phyloP scores from a whole-genome alignment of 2,113 vertebrate species.

The Elephantulus edwardii region DNA sequence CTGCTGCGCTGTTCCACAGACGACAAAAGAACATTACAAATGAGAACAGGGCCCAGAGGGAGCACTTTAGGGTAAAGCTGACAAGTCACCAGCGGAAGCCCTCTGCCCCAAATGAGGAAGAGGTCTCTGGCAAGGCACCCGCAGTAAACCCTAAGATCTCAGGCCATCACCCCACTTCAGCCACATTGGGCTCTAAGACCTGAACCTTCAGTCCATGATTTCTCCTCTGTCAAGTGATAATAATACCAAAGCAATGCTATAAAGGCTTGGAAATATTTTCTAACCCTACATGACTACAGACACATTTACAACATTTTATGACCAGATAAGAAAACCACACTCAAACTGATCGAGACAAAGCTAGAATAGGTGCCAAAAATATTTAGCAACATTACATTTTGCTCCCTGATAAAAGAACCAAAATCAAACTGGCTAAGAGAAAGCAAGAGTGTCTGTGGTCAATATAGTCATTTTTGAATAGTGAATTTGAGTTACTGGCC shows the following conservation, averaged over 20 bases:
- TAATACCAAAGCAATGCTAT: neutral
- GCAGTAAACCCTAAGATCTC: neutral
- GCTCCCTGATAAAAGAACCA: neutral
- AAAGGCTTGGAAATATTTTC: neutral
- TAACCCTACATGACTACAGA: neutral
- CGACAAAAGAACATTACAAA: constrained; percentile 59
- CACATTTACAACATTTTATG: neutral
- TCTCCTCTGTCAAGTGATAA: neutral
- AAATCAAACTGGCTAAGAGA: neutral
- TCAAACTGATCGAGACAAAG: neutral
- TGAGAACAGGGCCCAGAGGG: neutral
- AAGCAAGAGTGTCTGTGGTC: neutral
- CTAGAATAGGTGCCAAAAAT: neutral
- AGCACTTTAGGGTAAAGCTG: neutral
- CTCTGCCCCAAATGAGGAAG: neutral
- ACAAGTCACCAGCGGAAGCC: neutral
- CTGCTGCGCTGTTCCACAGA: constrained; percentile 85
- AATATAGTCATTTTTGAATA: neutral
- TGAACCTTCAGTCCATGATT: neutral
- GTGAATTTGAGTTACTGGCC: neutral
- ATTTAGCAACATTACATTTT: neutral
- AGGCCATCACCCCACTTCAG: neutral
- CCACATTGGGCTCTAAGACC: neutral
- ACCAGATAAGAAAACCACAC: neutral
- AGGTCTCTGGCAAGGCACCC: neutral